These are phyloP conservation scores for Pterois miles DNA, from an alignment of 2,797 vertebrate species.

Conservation along the genomic window DNA sequence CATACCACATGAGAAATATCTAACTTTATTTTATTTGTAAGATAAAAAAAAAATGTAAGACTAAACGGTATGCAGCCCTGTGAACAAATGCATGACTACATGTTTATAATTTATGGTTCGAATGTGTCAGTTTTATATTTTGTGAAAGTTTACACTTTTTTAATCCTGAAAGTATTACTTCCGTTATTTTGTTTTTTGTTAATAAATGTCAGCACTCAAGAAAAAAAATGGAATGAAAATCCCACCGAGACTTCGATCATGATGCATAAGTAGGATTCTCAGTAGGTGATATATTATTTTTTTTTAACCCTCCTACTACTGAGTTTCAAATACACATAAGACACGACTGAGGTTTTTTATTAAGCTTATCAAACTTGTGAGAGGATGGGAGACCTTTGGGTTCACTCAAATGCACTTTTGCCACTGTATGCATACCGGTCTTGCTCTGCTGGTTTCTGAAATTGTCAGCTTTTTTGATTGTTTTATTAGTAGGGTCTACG, in stretches of 20 bases:
- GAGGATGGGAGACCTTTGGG: constrained; percentile 36
- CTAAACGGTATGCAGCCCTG: constrained; percentile 83
- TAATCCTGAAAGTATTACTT: constrained; percentile 81
- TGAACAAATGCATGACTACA: constrained; percentile 84
- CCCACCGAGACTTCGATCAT: constrained; percentile 58
- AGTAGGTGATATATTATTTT: constrained; percentile 65
- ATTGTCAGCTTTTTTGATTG: not conserved
- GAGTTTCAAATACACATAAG: constrained; percentile 61
- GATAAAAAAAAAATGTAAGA: constrained; percentile 79
- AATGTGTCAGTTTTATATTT: constrained; percentile 86
- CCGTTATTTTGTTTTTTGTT: constrained; percentile 68
- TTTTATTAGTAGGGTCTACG: constrained; percentile 4
- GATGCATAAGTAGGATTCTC: constrained; percentile 68
- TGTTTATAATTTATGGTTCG: constrained; percentile 83
- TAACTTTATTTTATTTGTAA: constrained; percentile 84
- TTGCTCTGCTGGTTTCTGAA: constrained; percentile 5
- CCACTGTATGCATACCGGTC: not conserved
- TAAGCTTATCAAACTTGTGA: constrained; percentile 48
- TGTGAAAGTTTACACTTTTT: constrained; percentile 86
- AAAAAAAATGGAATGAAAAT: constrained; percentile 66
- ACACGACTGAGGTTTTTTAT: constrained; percentile 61
- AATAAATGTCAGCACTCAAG: constrained; percentile 75
- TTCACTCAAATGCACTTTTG: constrained; percentile 50
- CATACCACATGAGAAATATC: constrained; percentile 80
- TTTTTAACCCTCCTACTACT: constrained; percentile 61